phyloP scores from a whole-genome alignment of 2,888 invertebrate species.

The Gymnoscelis rufifasciata region DNA sequence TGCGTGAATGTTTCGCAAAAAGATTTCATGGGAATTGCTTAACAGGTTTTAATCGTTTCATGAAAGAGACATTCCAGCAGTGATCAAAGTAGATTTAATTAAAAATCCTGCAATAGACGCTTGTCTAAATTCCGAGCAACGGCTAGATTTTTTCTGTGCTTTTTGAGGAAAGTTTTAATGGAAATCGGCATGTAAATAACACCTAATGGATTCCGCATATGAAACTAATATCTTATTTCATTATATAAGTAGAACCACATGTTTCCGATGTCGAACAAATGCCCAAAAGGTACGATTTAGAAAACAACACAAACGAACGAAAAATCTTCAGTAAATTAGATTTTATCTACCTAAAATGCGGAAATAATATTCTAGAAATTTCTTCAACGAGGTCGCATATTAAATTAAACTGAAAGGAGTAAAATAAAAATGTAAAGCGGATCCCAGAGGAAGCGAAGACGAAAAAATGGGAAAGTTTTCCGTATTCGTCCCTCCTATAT shows the following conservation, averaged over 20 bases:
- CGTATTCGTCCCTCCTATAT: slow-evolving; percentile 27
- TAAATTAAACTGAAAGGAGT: slow-evolving; percentile 51
- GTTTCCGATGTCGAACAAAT: too few species aligned
- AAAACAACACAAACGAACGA: slow-evolving; percentile 44
- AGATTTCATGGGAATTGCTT: slow-evolving; percentile 53
- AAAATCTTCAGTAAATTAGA: slow-evolving; percentile 47
- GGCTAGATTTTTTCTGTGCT: slow-evolving; percentile 52
- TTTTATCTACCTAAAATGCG: slow-evolving; percentile 54
- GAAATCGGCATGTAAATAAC: too few species aligned
- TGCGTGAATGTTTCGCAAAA: slow-evolving; percentile 39
- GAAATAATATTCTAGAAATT: slow-evolving; percentile 62
- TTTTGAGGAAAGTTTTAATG: slow-evolving; percentile 55
- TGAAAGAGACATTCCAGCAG: slow-evolving; percentile 65
- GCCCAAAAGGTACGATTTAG: too few species aligned
- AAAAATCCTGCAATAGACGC: slow-evolving; percentile 69
- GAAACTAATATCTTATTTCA: too few species aligned
- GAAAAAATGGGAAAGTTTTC: slow-evolving; percentile 43
- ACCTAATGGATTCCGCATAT: too few species aligned
- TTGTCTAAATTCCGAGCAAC: slow-evolving; percentile 69
- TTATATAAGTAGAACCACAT: too few species aligned
- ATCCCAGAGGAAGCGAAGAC: slow-evolving; percentile 49
- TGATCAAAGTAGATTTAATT: slow-evolving; percentile 75
- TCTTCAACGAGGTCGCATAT: slow-evolving; percentile 50
- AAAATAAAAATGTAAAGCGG: slow-evolving; percentile 66
- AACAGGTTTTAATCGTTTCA: slow-evolving; percentile 66